These are phyloP conservation scores for Dascillus cervinus DNA, from an alignment of 2,888 invertebrate species.

Conservation along the genomic window DNA sequence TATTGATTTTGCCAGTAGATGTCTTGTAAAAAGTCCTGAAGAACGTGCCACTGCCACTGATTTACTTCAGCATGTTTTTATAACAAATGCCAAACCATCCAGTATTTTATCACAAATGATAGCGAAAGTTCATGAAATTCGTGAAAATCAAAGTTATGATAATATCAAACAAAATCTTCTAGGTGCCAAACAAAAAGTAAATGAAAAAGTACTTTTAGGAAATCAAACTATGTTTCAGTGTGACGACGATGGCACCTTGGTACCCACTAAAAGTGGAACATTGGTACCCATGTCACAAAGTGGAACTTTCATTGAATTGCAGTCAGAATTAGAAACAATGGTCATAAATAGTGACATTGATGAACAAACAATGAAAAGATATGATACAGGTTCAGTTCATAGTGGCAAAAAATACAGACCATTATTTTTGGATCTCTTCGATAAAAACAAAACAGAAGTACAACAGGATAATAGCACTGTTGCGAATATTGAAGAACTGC, in stretches of 20 bases:
- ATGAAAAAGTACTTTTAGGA: slow-evolving; percentile 50
- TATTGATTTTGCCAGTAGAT: slow-evolving; percentile 93
- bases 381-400: slow-evolving; percentile 82
- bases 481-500: slow-evolving; percentile 34
- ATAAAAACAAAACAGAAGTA: slow-evolving; percentile 76
- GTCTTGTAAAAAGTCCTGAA: slow-evolving; percentile 90
- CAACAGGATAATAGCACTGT: slow-evolving; percentile 34
- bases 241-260: slow-evolving; percentile 59
- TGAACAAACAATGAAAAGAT: slow-evolving; percentile 89
- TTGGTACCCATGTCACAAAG: slow-evolving; percentile 52
- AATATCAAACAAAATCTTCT: slow-evolving; percentile 45
- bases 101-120: slow-evolving; percentile 85
- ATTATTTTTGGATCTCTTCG: slow-evolving; percentile 91
- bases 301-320: slow-evolving; percentile 57
- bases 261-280: slow-evolving; percentile 60
- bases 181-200: slow-evolving; percentile 35
- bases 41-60: slow-evolving; percentile 88
- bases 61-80: slow-evolving; percentile 84
- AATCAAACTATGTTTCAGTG: slow-evolving; percentile 71
- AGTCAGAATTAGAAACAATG: slow-evolving; percentile 89
- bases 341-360: slow-evolving; percentile 87
- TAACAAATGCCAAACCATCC: slow-evolving; percentile 79
- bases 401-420: slow-evolving; percentile 81
- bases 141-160: slow-evolving; percentile 70
- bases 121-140: slow-evolving; percentile 85